Conservation (phyloP, 2,888 invertebrate species). For the Ptycholaimellus sp. region DNA sequence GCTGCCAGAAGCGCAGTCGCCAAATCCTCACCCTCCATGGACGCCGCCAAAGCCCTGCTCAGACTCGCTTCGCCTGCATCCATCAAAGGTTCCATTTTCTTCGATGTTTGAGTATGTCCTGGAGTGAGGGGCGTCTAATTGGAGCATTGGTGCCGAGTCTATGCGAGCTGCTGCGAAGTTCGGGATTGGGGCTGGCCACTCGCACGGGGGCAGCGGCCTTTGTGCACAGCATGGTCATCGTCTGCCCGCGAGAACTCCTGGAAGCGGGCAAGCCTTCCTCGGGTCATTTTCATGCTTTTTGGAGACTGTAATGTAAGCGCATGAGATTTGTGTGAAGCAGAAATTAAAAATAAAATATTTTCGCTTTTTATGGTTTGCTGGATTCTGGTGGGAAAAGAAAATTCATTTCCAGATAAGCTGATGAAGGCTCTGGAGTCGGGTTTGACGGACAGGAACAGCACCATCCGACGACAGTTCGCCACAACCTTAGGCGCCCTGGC, state of each 20-base stretch:
- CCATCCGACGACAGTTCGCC: conserved; percentile 58
- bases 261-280: too few species aligned
- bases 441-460: conserved; percentile 54
- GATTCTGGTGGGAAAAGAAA: too few species aligned
- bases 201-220: conserved; percentile 32
- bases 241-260: background rate
- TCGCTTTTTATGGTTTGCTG: background rate
- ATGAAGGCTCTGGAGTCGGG: conserved; percentile 45
- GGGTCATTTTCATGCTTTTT: too few species aligned
- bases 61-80: too few species aligned
- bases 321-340: background rate
- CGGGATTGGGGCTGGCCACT: conserved; percentile 54
- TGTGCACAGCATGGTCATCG: background rate
- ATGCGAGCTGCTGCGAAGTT: conserved; percentile 49
- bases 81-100: too few species aligned
- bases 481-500: conserved; percentile 59
- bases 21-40: conserved; percentile 33
- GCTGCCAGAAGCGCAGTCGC: background rate
- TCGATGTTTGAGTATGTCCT: too few species aligned
- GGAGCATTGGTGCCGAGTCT: too few species aligned
- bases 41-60: too few species aligned
- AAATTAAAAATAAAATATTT: conserved; percentile 1
- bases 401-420: conserved; percentile 38
- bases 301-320: too few species aligned
- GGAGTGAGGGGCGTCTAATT: too few species aligned